phyloP scores from a whole-genome alignment of 1,140 invertebrate genomes.

The Bombus cullumanus region DNA sequence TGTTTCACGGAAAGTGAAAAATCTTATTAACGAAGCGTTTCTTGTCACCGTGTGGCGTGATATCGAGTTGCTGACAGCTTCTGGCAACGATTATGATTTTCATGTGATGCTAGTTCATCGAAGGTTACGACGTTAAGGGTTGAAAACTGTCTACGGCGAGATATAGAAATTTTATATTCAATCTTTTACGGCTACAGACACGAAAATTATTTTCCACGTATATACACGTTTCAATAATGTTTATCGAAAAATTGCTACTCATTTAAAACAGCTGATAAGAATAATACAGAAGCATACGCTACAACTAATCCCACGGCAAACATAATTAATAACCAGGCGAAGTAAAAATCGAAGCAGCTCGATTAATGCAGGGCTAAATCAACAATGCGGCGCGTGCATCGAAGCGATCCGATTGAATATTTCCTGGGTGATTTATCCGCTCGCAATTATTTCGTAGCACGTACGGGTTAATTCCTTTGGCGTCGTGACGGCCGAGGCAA shows the following conservation, averaged over 20 bases:
- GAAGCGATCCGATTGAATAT: conserved; percentile 1
- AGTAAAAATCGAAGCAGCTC: not conserved
- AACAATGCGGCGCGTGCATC: not conserved
- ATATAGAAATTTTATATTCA: no score
- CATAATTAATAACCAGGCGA: not conserved
- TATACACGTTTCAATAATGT: no score
- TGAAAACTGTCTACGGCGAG: no score
- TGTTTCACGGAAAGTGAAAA: not conserved
- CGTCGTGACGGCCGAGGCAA: conserved; percentile 2
- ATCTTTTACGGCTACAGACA: no score
- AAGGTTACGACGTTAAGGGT: no score
- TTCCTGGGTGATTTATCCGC: not conserved
- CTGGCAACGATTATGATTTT: not conserved
- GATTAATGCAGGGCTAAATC: not conserved
- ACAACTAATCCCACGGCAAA: no score
- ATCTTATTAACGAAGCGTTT: not conserved
- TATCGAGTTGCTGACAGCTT: not conserved
- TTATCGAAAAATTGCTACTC: no score
- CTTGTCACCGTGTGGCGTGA: not conserved
- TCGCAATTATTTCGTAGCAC: conserved; percentile 33
- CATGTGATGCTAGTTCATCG: not conserved
- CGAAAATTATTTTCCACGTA: no score
- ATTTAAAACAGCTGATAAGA: no score
- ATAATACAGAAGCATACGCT: no score
- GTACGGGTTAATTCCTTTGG: conserved; percentile 23